phyloP scores from a whole-genome alignment of 2,113 vertebrate species.

The Ptychochromis oligacanthus region DNA sequence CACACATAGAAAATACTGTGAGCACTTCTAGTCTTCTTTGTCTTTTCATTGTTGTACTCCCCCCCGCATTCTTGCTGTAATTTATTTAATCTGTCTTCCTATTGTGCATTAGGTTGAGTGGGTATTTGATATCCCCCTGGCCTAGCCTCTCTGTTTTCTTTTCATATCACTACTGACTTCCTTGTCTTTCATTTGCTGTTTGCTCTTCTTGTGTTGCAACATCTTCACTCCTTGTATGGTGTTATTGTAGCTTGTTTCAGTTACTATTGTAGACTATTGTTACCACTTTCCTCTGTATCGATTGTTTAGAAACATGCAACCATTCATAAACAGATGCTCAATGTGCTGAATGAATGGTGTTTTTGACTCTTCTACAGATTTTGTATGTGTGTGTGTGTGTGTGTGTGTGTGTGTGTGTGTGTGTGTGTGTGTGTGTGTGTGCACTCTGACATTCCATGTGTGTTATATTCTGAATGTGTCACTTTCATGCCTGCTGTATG shows the following conservation, averaged over 20 bases:
- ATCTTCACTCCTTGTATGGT: not conserved
- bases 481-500: slow-evolving; percentile 47
- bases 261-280: slow-evolving; percentile 18
- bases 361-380: slow-evolving; percentile 37
- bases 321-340: slow-evolving; percentile 12
- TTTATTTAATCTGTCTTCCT: not conserved
- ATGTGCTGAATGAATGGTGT: slow-evolving; percentile 36
- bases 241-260: slow-evolving; percentile 3
- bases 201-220: slow-evolving; percentile 2
- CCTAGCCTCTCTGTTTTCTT: not conserved
- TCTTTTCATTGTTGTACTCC: not conserved
- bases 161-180: not conserved
- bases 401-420: not conserved
- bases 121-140: not conserved
- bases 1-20: not conserved
- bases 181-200: slow-evolving; percentile 14
- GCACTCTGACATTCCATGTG: not conserved
- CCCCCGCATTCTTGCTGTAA: not conserved
- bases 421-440: too few relatives aligned
- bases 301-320: slow-evolving; percentile 8
- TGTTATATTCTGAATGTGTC: slow-evolving; percentile 47
- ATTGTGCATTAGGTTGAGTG: not conserved
- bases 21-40: not conserved
- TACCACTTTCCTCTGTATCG: not conserved
- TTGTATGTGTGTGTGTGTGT: not conserved